Evolutionary conservation across 1,140 invertebrate genomes (phyloP), one percentile per base, ranked within the genome.

Genomic region (Wiebesia pumilae): DNA sequence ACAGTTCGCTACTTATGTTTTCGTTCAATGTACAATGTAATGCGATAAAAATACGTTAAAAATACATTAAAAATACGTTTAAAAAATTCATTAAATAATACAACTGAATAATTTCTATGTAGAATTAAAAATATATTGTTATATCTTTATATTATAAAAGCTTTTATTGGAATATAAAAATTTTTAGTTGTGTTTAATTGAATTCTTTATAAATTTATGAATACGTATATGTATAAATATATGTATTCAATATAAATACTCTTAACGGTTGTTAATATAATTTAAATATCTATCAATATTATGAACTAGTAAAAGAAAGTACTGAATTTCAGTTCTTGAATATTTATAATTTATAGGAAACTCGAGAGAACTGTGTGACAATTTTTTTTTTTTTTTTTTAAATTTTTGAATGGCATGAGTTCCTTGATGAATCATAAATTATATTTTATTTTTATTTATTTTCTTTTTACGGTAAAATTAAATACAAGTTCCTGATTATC

Each of bases 391-490:
- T 30, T 40, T 33, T n/a, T 80, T 38, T 47, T 43, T n/a, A 43
- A n/a, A n/a, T n/a, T n/a, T n/a, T n/a, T 16, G 4, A 82, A 69
- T 69, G 81, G 65, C 80, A 81, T 81, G 62, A 33, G 51, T 51
- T 58, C 27, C 30, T 19, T 79, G 19, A 33, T n/a, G 21, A 80
- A 80, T 80, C 35, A 58, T 27, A 35, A 58, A 73, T 62, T 43
- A 83, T 62, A 14, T 33, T 40, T 78, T 30, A 79, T 80, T 79
- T 27, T 83, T 43, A n/a, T 83, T 75, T 75, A 73, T 71, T 38
- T 80, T 85, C n/a, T 54, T 38, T 24, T 77, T 83, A 58, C 77
- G 47, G 16, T 83, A 38, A 83, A 83, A 75, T n/a, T 83, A 77
- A 83, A 43, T 75, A 62, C 40, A 71, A 71, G 47, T 33, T 83